A percentile compares a stretch with the other conserved stretches of the same genome.
phyloP scores from a whole-genome alignment of 2,888 invertebrate species.

The Tiphia femorata region DNA sequence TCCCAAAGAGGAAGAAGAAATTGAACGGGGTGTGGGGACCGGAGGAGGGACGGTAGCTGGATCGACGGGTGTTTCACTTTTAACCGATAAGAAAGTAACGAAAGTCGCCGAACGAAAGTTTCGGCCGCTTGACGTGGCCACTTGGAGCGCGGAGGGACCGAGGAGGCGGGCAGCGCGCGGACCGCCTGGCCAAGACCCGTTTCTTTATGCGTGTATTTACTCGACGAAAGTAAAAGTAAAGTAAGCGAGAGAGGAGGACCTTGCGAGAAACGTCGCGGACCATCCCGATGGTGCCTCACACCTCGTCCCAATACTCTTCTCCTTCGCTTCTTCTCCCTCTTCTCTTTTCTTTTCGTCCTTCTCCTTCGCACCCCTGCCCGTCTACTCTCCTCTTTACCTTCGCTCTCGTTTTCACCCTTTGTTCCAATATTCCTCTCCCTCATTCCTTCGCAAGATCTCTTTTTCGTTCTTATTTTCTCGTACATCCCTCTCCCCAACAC shows the following conservation, averaged over 20 bases:
- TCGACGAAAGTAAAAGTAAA: constrained; percentile 55
- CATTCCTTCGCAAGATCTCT: too few relatives aligned
- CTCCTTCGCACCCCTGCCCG: too few relatives aligned
- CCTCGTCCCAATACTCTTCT: constrained; percentile 26
- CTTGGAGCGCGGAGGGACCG: too few relatives aligned
- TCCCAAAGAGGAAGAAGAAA: constrained; percentile 24
- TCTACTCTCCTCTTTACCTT: too few relatives aligned
- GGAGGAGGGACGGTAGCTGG: constrained; percentile 25
- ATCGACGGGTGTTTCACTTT: constrained; percentile 54
- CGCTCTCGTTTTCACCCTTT: too few relatives aligned
- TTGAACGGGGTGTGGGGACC: constrained; percentile 13
- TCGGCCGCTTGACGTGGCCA: constrained; percentile 26
- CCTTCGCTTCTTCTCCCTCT: constrained; percentile 8
- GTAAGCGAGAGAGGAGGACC: constrained; percentile 37
- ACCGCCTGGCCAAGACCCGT: constrained; percentile 11
- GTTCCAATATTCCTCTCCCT: too few relatives aligned
- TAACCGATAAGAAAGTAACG: constrained; percentile 63
- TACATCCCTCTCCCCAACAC: too few relatives aligned
- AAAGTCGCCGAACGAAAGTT: constrained; percentile 63
- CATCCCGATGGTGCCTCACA: constrained; percentile 29
- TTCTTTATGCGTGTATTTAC: constrained; percentile 28
- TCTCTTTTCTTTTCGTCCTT: too few relatives aligned
- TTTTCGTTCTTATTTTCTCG: too few relatives aligned
- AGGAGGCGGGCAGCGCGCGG: constrained; percentile 1
- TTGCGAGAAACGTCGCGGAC: constrained; percentile 37